Conservation (phyloP, 1,140 invertebrate genomes). For the Reticulitermes speratus region DNA sequence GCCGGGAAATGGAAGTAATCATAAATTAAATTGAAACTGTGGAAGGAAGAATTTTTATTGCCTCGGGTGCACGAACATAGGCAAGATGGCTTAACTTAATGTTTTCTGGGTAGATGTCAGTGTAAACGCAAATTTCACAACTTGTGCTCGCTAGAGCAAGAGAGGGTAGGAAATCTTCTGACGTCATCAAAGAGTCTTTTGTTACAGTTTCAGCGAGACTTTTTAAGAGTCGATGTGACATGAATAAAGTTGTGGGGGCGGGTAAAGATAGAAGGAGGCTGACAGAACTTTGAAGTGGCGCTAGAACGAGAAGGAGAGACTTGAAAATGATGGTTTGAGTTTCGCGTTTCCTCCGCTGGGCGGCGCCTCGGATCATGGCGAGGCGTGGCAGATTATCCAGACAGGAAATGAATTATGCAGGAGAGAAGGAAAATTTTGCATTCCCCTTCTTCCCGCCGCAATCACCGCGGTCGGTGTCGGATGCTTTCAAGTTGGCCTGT, state of each 20-base stretch:
- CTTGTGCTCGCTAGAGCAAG: neutral
- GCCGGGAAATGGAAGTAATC: conserved; percentile 8
- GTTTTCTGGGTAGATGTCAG: neutral
- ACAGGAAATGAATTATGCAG: conserved; percentile 16
- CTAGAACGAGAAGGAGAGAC: neutral
- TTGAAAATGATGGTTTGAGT: conserved; percentile 13
- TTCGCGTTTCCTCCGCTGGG: conserved; percentile 15
- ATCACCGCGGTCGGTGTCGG: neutral
- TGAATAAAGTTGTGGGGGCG: neutral
- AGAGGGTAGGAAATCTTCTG: neutral
- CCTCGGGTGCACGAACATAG: neutral
- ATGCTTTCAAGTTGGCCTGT: neutral
- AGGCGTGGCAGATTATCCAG: conserved; percentile 13
- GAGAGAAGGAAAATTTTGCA: neutral
- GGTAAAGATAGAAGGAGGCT: neutral
- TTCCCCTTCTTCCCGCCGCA: neutral
- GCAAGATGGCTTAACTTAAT: neutral
- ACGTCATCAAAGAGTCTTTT: conserved; percentile 16
- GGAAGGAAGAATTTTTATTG: conserved; percentile 6
- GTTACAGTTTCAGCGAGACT: neutral
- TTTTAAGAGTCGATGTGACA: neutral
- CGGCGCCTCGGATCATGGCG: conserved; percentile 9
- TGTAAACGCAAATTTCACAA: conserved; percentile 19
- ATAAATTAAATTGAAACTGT: conserved; percentile 12
- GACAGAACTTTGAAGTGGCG: neutral